Conservation (phyloP, 2,888 invertebrate genomes). For the Salpingus planirostris region DNA sequence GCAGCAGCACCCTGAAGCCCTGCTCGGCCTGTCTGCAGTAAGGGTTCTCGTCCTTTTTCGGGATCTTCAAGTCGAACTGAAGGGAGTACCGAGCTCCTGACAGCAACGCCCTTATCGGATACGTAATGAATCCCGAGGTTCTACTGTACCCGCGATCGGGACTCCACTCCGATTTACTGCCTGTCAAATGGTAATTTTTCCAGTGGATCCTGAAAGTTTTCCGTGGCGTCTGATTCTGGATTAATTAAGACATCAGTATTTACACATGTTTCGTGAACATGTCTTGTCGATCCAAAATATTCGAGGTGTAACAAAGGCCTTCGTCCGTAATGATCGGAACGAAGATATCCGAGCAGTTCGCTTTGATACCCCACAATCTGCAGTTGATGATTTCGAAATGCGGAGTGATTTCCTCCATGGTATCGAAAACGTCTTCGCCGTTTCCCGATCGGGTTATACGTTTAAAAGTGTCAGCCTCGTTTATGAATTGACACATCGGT, state of each 20-base stretch:
- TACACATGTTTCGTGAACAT: slow-evolving; percentile 39
- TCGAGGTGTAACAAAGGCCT: slow-evolving; percentile 65
- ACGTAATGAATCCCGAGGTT: slow-evolving; percentile 46
- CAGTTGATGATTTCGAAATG: not conserved
- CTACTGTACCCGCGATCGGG: slow-evolving; percentile 54
- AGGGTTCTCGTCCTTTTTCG: slow-evolving; percentile 55
- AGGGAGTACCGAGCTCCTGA: slow-evolving; percentile 60
- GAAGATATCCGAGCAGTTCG: slow-evolving; percentile 50
- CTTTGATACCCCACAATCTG: slow-evolving; percentile 28
- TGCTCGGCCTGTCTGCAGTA: slow-evolving; percentile 64
- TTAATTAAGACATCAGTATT: no score
- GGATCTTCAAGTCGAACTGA: slow-evolving; percentile 53
- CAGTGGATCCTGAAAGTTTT: slow-evolving; percentile 46
- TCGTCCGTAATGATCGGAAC: slow-evolving; percentile 61
- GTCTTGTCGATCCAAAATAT: slow-evolving; percentile 54
- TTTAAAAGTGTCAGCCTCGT: no score
- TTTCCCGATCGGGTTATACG: no score
- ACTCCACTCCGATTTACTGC: slow-evolving; percentile 46
- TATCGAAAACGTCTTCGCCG: no score
- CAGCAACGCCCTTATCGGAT: slow-evolving; percentile 57
- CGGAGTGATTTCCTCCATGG: not conserved
- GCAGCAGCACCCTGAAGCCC: slow-evolving; percentile 64
- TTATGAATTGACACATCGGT: no score
- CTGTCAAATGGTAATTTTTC: slow-evolving; percentile 29
- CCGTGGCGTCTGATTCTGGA: no score